These are phyloP conservation scores for Loriculus beryllinus DNA, from an alignment of 2,797 vertebrate species.

Conservation along the genomic window DNA sequence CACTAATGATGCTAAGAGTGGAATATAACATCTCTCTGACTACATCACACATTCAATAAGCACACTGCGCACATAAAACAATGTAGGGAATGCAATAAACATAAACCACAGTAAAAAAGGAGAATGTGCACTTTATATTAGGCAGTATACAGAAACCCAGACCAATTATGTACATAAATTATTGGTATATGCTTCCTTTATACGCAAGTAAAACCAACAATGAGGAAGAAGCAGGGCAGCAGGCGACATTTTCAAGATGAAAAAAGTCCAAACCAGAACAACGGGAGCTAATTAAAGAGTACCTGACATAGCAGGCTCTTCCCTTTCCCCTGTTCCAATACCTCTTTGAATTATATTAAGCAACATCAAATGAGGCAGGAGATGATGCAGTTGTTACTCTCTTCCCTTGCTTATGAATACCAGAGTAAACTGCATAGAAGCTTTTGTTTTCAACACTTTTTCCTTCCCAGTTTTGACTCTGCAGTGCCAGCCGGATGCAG, in stretches of 20 bases:
- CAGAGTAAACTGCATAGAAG: neutral
- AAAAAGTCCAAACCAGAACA: neutral
- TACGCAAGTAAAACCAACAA: neutral
- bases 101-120: constrained; percentile 64
- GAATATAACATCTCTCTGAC: constrained; percentile 48
- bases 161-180: constrained; percentile 48
- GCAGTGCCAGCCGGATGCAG: neutral
- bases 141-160: constrained; percentile 14
- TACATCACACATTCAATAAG: constrained; percentile 41
- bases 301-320: neutral
- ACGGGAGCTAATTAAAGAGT: neutral
- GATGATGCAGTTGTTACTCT: neutral
- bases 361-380: neutral
- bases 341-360: neutral
- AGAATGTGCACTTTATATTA: constrained; percentile 52
- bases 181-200: neutral
- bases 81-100: constrained; percentile 59
- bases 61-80: constrained; percentile 61
- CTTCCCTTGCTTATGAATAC: neutral
- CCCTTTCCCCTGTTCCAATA: neutral
- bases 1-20: constrained; percentile 51
- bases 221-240: neutral
- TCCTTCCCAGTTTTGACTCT: neutral
- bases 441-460: neutral
- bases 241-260: neutral